phyloP scores from a whole-genome alignment of 2,113 vertebrate species.

The Numida meleagris region DNA sequence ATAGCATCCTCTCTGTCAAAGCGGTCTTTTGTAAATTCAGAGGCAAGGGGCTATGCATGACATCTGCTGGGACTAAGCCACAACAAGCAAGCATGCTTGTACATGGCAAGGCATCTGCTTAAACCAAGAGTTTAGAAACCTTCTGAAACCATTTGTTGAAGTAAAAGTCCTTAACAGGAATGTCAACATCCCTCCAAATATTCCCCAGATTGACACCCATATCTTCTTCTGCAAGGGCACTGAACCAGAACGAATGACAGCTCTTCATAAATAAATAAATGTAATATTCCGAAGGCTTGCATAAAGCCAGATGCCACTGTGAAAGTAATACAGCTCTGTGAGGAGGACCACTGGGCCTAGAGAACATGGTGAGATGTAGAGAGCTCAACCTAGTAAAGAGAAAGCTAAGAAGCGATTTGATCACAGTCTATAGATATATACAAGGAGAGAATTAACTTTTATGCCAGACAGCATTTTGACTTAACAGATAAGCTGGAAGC shows the following conservation, averaged over 20 bases:
- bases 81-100: not conserved
- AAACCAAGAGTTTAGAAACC: not conserved
- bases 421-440: not conserved
- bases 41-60: not conserved
- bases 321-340: not conserved
- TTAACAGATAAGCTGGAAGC: not conserved
- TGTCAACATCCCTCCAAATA: fast-evolving
- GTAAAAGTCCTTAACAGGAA: not conserved
- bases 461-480: not conserved
- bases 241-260: not conserved
- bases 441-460: not conserved
- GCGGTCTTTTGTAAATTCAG: not conserved
- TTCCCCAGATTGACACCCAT: not conserved
- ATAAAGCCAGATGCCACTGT: not conserved
- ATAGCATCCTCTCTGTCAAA: not conserved
- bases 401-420: not conserved
- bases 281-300: not conserved
- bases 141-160: not conserved
- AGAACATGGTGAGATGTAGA: not conserved
- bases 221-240: not conserved
- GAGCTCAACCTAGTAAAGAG: not conserved
- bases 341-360: not conserved
- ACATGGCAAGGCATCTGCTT: not conserved
- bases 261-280: not conserved
- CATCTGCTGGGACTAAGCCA: not conserved